Evolutionary conservation across 2,888 invertebrate species (phyloP).

Genomic region (Boloria euphrosyne): DNA sequence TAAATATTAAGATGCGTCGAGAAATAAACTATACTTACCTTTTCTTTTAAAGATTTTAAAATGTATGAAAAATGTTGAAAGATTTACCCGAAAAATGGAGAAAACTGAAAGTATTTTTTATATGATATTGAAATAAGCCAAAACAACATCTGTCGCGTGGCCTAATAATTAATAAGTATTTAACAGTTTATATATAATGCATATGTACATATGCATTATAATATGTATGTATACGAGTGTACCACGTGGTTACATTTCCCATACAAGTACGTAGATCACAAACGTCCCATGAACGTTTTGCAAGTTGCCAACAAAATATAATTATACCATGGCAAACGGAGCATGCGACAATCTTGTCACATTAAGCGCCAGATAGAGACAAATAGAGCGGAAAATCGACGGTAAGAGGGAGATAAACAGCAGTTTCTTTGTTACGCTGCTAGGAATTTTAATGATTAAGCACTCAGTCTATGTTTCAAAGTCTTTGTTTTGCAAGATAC

Average conservation of each 20-base stretch:
- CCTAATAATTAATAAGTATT: too few relatives aligned
- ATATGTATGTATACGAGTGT: neutral
- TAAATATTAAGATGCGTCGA: too few relatives aligned
- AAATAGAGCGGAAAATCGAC: slow-evolving; percentile 79
- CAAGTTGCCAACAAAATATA: slow-evolving; percentile 46
- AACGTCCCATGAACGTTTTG: slow-evolving; percentile 30
- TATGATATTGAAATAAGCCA: too few relatives aligned
- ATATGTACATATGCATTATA: too few relatives aligned
- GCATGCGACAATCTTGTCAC: slow-evolving; percentile 76
- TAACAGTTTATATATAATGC: too few relatives aligned
- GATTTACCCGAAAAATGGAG: too few relatives aligned
- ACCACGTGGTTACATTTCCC: neutral
- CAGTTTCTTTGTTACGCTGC: slow-evolving; percentile 61
- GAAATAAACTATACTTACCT: too few relatives aligned
- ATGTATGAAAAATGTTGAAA: too few relatives aligned
- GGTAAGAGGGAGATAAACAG: slow-evolving; percentile 71
- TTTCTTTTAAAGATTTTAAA: too few relatives aligned
- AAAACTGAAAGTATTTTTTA: too few relatives aligned
- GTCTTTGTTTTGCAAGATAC: slow-evolving; percentile 33
- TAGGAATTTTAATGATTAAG: slow-evolving; percentile 77
- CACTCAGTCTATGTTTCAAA: slow-evolving; percentile 35
- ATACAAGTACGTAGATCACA: slow-evolving; percentile 16
- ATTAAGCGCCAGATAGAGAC: slow-evolving; percentile 77
- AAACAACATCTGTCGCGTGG: too few relatives aligned
- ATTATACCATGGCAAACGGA: slow-evolving; percentile 67